These are phyloP conservation scores for Pelosia muscerda DNA, from an alignment of 2,888 invertebrate genomes.

Conservation along the genomic window DNA sequence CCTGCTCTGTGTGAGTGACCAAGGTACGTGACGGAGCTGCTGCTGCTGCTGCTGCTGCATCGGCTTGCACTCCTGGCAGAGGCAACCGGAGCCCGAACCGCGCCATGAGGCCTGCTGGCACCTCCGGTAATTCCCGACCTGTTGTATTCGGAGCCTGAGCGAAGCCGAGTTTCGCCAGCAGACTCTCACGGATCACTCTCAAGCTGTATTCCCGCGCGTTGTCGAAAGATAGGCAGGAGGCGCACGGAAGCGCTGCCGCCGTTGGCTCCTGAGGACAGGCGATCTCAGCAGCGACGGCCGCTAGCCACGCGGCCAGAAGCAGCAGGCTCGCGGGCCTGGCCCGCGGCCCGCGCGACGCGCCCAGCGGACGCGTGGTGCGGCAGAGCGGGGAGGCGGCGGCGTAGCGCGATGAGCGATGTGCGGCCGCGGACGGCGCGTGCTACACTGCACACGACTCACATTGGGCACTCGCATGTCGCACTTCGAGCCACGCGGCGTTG, in stretches of 20 bases:
- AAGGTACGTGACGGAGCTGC: conserved; percentile 81
- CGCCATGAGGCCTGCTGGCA: conserved; percentile 86
- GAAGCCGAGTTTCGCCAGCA: conserved; percentile 88
- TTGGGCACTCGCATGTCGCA: conserved; percentile 52
- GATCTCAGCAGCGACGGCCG: conserved; percentile 76
- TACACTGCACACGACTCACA: conserved; percentile 80
- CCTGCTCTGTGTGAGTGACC: conserved; percentile 87
- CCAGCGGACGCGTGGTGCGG: conserved; percentile 87
- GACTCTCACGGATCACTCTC: conserved; percentile 88
- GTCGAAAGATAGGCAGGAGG: conserved; percentile 86
- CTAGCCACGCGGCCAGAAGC: conserved; percentile 84
- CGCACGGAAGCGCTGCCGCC: conserved; percentile 75
- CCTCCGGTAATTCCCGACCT: conserved; percentile 84
- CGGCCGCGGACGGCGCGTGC: conserved; percentile 84
- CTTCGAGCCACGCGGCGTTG: conserved; percentile 53
- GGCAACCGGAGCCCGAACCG: conserved; percentile 83
- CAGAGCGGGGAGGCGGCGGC: conserved; percentile 84
- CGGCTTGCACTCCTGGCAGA: conserved; percentile 87
- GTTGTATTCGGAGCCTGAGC: conserved; percentile 89
- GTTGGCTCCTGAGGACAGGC: conserved; percentile 76
- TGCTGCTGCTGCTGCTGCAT: conserved; percentile 82
- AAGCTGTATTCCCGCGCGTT: conserved; percentile 88
- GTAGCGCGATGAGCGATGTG: conserved; percentile 82
- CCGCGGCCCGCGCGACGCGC: conserved; percentile 86
- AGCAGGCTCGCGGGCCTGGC: conserved; percentile 87